Base-by-base conservation (phyloP, 2,113 vertebrate genomes). In the Crypturellus undulatus region DNA sequence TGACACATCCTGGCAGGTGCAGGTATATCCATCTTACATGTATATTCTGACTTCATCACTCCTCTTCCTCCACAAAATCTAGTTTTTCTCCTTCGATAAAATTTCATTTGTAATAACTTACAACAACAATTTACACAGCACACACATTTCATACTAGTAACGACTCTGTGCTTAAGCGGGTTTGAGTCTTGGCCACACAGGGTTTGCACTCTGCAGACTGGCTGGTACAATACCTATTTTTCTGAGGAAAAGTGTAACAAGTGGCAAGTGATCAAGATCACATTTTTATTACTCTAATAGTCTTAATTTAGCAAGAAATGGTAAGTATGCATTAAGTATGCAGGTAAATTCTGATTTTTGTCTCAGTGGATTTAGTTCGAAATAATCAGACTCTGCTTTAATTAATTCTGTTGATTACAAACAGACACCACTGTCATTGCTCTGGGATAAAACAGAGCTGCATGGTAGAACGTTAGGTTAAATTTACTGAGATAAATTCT, bases 401-500 rank as follows among this genome's bases (percentile, higher is more conserved):
- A 92, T 92, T 82, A 89, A 75, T 91, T 78, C 42, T 60, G 32
- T 40, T 63, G 69, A 75, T 67, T 60, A 71, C 51, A 42, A 92
- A 58, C 65, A 92, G 79, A 58, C 47, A 43, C 52, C 79, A 72
- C 10, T 95, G 68, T 34, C 93, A 56, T 75, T 34, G 59, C 94
- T 97, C 91, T 28, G 17, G 87, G 91, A 78, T 73, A 79, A 59
- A 92, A 73, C 1, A 80, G 65, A 84, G 68, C 68, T 87, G 68
- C 38, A 42, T 67, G 65, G 45, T 32, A 73, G 84, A 38, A 87
- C 77, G 30, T 64, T 49, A 69, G 84, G 93, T 92, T 92, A 95
- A 95, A 96, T 94, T 92, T 96, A 88, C 69, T 94, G 96, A 91
- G 79, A 88, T 75, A 95, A 95, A 93, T 93, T 77, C 79, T 88